Conservation (phyloP, 2,113 vertebrate genomes). For the Apodemus speciosus region DNA sequence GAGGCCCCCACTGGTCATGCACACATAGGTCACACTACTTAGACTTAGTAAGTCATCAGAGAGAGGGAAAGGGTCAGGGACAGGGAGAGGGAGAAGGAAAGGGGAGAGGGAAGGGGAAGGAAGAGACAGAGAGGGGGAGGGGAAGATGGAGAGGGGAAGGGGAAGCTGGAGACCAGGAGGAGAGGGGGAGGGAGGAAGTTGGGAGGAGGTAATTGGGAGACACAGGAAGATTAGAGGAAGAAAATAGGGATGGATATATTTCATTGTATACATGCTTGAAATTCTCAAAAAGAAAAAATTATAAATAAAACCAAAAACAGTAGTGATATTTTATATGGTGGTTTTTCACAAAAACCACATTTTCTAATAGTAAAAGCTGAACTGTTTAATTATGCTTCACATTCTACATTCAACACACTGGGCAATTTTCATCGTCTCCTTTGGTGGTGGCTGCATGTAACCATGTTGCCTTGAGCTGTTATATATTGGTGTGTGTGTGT, state of each 20-base stretch:
- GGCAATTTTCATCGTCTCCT: neutral
- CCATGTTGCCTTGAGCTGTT: neutral
- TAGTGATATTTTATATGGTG: neutral
- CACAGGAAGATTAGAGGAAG: neutral
- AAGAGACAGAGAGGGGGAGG: neutral
- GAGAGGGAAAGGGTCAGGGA: neutral
- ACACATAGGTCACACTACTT: neutral
- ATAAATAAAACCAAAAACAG: neutral
- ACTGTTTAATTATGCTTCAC: neutral
- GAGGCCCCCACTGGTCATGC: neutral
- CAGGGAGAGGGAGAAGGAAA: neutral
- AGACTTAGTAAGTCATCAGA: neutral
- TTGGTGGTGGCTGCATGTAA: neutral
- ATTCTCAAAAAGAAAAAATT: neutral
- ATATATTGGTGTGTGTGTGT: neutral
- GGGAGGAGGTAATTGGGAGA: neutral
- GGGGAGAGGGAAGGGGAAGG: too few relatives aligned
- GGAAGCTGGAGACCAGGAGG: neutral
- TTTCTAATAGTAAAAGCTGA: neutral
- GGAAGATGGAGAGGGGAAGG: neutral
- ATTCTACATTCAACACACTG: neutral
- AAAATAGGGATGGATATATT: neutral
- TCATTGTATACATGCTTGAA: neutral
- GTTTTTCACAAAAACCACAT: neutral
- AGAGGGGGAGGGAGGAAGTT: neutral